phyloP scores from a whole-genome alignment of 2,888 invertebrate species.

The Diogma glabrata region DNA sequence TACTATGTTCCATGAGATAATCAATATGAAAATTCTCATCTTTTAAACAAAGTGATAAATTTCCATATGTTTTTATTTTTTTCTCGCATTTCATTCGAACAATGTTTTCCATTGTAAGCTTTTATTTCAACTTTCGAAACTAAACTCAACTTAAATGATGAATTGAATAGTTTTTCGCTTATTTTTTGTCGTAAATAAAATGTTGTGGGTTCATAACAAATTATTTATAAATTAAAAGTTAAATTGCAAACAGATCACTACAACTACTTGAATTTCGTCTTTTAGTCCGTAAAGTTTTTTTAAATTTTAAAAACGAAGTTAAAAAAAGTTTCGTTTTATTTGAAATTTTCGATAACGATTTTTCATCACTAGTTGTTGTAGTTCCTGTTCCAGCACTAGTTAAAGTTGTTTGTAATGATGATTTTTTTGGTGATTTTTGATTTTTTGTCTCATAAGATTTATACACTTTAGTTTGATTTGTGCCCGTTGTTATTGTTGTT shows the following conservation, averaged over 20 bases:
- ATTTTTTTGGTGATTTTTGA: constrained; percentile 20
- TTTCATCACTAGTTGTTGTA: constrained; percentile 19
- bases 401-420: neutral
- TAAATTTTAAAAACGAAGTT: constrained; percentile 33
- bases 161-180: too few species aligned
- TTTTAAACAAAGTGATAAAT: too few species aligned
- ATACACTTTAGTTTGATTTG: constrained; percentile 16
- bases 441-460: constrained; percentile 21
- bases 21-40: too few species aligned
- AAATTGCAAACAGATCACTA: constrained; percentile 36
- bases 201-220: too few species aligned
- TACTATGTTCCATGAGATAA: too few species aligned
- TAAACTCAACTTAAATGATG: too few species aligned
- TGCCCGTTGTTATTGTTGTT: constrained; percentile 13
- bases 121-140: too few species aligned
- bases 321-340: constrained; percentile 33
- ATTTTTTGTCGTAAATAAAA: too few species aligned
- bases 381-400: neutral
- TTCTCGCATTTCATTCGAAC: too few species aligned
- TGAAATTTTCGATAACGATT: constrained; percentile 31
- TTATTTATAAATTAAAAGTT: too few species aligned
- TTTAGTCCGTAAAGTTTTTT: constrained; percentile 30
- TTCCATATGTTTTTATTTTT: too few species aligned
- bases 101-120: too few species aligned
- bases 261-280: constrained; percentile 33